Evolutionary conservation across 2,797 vertebrate genomes (phyloP), one percentile per base, ranked within the genome.

Genomic region (Sylvia borin): DNA sequence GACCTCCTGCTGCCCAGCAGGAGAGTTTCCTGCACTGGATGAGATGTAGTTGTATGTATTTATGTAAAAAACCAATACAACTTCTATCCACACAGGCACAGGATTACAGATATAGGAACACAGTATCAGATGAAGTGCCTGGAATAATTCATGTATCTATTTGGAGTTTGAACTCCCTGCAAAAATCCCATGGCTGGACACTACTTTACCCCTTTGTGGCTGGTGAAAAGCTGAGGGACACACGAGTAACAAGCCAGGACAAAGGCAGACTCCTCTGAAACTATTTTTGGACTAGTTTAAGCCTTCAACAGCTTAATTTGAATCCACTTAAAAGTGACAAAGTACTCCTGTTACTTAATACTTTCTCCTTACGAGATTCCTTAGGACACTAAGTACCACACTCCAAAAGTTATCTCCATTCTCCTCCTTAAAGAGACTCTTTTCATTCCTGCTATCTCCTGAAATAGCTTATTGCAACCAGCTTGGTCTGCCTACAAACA

Each of bases 181-280:
- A 5, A 53, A 6, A 53, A 25, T 32, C 31, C 67, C 0, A 0
- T 3, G 17, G 61, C 73, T 91, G 57, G 60, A 61, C 26, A 48
- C n/a, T 10, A 15, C 27, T 83, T 38, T 40, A 54, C 26, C 29
- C 47, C 27, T 58, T 40, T 1, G 4, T 2, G 10, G 50, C 53
- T 77, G 31, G 25, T 40, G 40, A 75, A 74, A 88, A 51, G 54
- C 71, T 5, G 11, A 85, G 64, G 53, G 42, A 78, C 45, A 57
- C 48, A 76, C 0, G 0, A 89, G 25, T 31, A 83, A 60, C 0
- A 0, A 26, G 54, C 42, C 84, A 71, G 34, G 65, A 92, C 32
- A 95, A 68, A 95, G 76, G 51, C 53, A 81, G 36, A 34, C 7
- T 36, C 53, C 38, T 77, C 61, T 87, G 86, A 95, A 96, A 71